Evolutionary conservation across 1,140 invertebrate genomes (phyloP).

Genomic region (Bombyx mori): ASM3026992v2 NC_085112.1:14980001-14980500

Average conservation of each 20-base stretch:
- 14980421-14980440: conserved; percentile 39
- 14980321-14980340: no score
- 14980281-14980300: no score
- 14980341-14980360: no score
- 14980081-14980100: not conserved
- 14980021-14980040: not conserved
- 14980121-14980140: not conserved
- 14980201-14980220: not conserved
- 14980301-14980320: no score
- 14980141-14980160: not conserved
- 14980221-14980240: no score
- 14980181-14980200: not conserved
- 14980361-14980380: no score
- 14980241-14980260: no score
- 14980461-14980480: conserved; percentile 35
- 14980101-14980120: not conserved
- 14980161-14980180: not conserved
- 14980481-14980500: conserved; percentile 30
- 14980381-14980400: no score
- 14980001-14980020: not conserved
- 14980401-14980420: conserved; percentile 17
- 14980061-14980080: not conserved
- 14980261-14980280: no score
- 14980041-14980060: not conserved
- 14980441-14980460: conserved; percentile 52